These are phyloP conservation scores for Pyrrhia umbra DNA, from an alignment of 2,888 invertebrate species.

Conservation along the genomic window DNA sequence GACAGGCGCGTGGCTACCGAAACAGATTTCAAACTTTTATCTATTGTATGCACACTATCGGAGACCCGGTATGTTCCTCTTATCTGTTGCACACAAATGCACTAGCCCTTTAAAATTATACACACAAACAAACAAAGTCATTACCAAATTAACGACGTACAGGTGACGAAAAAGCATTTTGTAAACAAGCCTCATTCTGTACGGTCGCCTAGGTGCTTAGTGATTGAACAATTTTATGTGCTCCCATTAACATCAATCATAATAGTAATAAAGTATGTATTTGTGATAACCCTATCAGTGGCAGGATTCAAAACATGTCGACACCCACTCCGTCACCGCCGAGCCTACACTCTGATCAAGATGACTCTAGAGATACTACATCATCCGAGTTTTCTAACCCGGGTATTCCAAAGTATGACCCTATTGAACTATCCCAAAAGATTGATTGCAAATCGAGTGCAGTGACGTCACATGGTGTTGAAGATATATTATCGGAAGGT, in stretches of 20 bases:
- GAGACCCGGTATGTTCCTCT: conserved; percentile 84
- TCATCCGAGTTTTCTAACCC: conserved; percentile 75
- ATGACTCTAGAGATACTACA: conserved; percentile 77
- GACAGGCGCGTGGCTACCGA: conserved; percentile 86
- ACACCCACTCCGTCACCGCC: conserved; percentile 76
- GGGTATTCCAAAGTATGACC: conserved; percentile 65
- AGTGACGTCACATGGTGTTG: conserved; percentile 83
- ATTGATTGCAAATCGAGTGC: conserved; percentile 68
- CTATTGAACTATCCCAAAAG: conserved; percentile 64
- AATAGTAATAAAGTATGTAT: conserved; percentile 25
- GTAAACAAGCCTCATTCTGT: conserved; percentile 84
- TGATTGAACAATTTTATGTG: conserved; percentile 62
- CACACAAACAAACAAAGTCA: conserved; percentile 85
- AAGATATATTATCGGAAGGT: conserved; percentile 83
- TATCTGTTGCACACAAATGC: conserved; percentile 84
- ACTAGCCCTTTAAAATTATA: conserved; percentile 73
- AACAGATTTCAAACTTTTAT: conserved; percentile 84
- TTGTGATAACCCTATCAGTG: conserved; percentile 34
- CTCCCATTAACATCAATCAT: conserved; percentile 48
- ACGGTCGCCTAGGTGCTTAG: conserved; percentile 79
- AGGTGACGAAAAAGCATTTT: conserved; percentile 89
- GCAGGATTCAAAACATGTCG: conserved; percentile 71
- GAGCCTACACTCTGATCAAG: conserved; percentile 76
- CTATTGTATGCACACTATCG: conserved; percentile 83
- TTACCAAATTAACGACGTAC: conserved; percentile 88